These are phyloP conservation scores for Excalfactoria chinensis DNA, from an alignment of 2,113 vertebrate species.

Conservation along the genomic window DNA sequence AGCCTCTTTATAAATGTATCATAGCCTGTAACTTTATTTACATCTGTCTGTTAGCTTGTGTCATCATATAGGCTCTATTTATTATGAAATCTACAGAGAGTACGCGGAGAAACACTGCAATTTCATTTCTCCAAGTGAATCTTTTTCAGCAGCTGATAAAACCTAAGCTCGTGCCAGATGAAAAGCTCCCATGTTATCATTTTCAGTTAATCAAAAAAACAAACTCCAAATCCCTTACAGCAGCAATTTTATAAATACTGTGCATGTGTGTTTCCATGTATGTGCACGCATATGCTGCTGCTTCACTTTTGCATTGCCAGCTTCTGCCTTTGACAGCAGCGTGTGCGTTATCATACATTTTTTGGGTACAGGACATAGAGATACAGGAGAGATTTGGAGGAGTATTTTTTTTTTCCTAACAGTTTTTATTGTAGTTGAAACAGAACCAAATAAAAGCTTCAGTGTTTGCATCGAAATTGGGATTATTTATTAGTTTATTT, in stretches of 20 bases:
- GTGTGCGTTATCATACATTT: background rate
- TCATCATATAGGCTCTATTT: constrained; percentile 47
- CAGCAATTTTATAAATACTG: background rate
- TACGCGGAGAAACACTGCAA: constrained; percentile 2
- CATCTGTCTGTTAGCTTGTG: background rate
- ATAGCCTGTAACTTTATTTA: constrained; percentile 48
- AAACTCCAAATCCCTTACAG: constrained; percentile 61
- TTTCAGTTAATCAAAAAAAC: constrained; percentile 79
- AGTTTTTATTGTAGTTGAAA: background rate
- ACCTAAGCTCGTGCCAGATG: constrained; percentile 50
- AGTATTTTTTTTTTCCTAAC: background rate
- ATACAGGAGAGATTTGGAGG: background rate
- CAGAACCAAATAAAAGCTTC: constrained; percentile 13
- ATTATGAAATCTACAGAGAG: constrained; percentile 65
- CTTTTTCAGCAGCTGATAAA: constrained; percentile 65
- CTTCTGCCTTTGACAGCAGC: background rate
- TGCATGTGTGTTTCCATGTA: background rate
- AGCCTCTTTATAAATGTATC: constrained; percentile 4
- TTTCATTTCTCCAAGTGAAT: constrained; percentile 64
- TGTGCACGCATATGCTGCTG: background rate
- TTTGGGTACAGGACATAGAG: background rate
- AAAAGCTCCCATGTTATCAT: constrained; percentile 69
- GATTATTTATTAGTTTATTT: background rate
- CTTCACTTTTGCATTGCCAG: background rate
- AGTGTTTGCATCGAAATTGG: background rate